Evolutionary conservation across 2,888 invertebrate species (phyloP).

Genomic region (Rutpela maculata): DNA sequence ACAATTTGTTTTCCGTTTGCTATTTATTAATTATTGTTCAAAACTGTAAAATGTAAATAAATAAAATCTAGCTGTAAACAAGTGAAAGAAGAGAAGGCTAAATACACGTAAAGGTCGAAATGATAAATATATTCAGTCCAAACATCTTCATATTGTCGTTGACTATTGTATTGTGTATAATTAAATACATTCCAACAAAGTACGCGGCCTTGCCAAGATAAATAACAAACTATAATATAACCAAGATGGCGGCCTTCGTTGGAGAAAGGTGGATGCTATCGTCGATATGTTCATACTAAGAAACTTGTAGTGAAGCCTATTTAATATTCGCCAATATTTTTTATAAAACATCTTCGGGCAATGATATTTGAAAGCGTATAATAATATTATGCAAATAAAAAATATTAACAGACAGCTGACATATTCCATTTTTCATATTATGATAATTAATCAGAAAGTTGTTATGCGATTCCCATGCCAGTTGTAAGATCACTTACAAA

Average conservation of each 20-base stretch:
- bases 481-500: not conserved
- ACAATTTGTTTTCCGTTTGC: too few species aligned
- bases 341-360: constrained; percentile 10
- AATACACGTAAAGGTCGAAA: constrained; percentile 18
- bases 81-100: constrained; percentile 10
- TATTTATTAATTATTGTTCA: not conserved
- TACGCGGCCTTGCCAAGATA: constrained; percentile 63
- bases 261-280: constrained; percentile 61
- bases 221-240: constrained; percentile 49
- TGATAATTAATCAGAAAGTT: not conserved
- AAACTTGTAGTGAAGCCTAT: not conserved
- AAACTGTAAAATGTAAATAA: not conserved
- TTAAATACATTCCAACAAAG: constrained; percentile 59
- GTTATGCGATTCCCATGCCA: not conserved
- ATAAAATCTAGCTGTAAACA: not conserved
- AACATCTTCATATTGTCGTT: constrained; percentile 25
- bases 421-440: not conserved
- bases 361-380: not conserved
- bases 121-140: constrained; percentile 16
- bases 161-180: constrained; percentile 38
- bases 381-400: constrained; percentile 16
- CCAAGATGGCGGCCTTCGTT: constrained; percentile 59
- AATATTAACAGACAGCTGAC: not conserved
- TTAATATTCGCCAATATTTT: constrained; percentile 11
- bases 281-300: not conserved